Conservation (phyloP, 2,888 invertebrate genomes). For the Glyphotaelius pellucidus region DNA sequence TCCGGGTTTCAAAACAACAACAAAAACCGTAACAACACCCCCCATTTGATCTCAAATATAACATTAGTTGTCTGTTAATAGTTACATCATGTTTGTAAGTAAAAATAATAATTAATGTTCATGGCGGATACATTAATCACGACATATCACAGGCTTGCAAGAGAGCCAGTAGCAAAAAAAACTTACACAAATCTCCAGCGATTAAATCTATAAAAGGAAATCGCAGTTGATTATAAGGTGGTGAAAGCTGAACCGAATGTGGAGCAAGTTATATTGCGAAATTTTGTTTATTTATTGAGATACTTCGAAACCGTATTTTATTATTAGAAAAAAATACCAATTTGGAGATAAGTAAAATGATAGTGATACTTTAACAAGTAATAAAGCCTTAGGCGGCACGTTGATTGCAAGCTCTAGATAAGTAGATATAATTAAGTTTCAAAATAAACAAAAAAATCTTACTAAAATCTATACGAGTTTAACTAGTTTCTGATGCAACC, state of each 20-base stretch:
- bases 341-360: not conserved
- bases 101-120: not conserved
- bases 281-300: not conserved
- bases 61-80: not conserved
- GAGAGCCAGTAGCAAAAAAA: not conserved
- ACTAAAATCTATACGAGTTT: too few species aligned
- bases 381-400: not conserved
- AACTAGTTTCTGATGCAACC: too few species aligned
- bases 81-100: not conserved
- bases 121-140: not conserved
- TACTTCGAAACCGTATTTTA: not conserved
- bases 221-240: not conserved
- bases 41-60: not conserved
- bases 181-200: not conserved
- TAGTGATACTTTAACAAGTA: not conserved
- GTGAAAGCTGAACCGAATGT: slow-evolving; percentile 21
- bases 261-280: slow-evolving; percentile 10
- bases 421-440: too few species aligned
- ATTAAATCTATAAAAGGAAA: slow-evolving; percentile 34
- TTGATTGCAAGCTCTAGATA: not conserved
- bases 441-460: too few species aligned
- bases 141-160: not conserved
- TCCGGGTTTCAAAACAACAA: too few species aligned
- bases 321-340: not conserved
- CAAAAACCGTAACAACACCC: too few species aligned